Base-by-base conservation (phyloP, 2,888 invertebrate genomes). In the Dasypolia templi region DNA sequence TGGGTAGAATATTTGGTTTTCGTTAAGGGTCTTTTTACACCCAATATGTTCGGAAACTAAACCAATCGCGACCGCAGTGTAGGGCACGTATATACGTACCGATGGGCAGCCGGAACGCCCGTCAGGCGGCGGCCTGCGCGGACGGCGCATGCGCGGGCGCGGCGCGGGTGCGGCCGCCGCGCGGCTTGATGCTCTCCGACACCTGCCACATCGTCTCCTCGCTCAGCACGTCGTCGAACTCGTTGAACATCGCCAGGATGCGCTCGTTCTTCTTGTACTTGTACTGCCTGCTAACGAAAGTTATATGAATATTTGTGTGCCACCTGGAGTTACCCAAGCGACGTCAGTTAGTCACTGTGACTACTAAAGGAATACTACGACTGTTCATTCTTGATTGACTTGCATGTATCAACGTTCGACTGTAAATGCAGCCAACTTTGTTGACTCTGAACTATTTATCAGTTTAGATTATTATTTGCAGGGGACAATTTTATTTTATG, bases 161-260 rank as follows among this genome's bases (percentile, higher is more conserved):
- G 75, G 90, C 84, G 58, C 95, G 91, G 89, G 97, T 96, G 82
- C 97, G 97, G 2, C 97, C 97, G 42, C 97, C 98, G 75, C 98
- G 97, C 70, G 99, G 99, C 96, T 99, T 99, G 89, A 99, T 99
- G 85, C 97, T 98, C 96, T 99, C 99, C 0, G 99, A 99, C 90
- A 99, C 98, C 94, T 99, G 99, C 99, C 99, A 99, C 97, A 99
- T 98, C 75, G 99, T 98, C 94, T 99, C 99, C 95, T 99, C 99
- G 92, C 98, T 98, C 89, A 99, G 97, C 93, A 98, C 98, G 94
- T 99, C 98, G 92, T 99, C 98, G 95, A 99, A 99, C 95, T 99
- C 98, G 96, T 99, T 98, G 97, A 99, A 99, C 97, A 99, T 99
- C 86, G 98, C 97, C 89, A 99, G 98, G 86, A 99, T 98, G 87